phyloP scores from a whole-genome alignment of 2,113 vertebrate genomes.

The Labeo rohita region DNA sequence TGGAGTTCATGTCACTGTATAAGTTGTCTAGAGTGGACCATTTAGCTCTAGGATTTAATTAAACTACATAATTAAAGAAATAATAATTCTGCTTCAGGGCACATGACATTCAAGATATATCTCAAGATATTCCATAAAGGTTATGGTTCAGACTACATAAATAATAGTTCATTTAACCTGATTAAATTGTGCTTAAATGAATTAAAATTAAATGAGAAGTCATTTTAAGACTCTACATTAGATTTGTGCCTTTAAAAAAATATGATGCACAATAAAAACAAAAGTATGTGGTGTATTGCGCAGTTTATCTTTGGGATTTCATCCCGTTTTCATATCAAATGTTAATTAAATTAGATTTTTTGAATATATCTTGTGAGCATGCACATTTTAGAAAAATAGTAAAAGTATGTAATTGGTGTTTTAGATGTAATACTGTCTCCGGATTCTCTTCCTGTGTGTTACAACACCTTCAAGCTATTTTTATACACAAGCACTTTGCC shows the following conservation, averaged over 20 bases:
- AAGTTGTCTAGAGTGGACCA: background rate
- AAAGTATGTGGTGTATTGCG: background rate
- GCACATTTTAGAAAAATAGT: background rate
- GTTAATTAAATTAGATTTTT: background rate
- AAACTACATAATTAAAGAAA: background rate
- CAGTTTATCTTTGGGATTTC: background rate
- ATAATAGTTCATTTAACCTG: background rate
- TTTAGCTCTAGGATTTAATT: background rate
- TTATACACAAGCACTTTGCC: background rate
- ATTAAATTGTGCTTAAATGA: background rate
- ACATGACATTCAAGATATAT: background rate
- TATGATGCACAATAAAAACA: background rate
- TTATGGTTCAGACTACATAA: background rate
- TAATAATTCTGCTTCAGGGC: background rate
- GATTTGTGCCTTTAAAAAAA: background rate
- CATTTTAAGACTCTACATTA: background rate
- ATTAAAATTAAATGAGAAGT: background rate
- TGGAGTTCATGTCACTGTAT: background rate
- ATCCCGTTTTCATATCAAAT: background rate
- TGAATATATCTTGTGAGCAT: background rate
- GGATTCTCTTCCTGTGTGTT: background rate
- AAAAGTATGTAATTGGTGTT: background rate
- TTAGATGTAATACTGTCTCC: background rate
- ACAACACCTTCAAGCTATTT: conserved; percentile 3
- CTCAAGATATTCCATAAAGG: background rate